Evolutionary conservation across 2,113 vertebrate species (phyloP).

Genomic region (Anguilla rostrata): DNA sequence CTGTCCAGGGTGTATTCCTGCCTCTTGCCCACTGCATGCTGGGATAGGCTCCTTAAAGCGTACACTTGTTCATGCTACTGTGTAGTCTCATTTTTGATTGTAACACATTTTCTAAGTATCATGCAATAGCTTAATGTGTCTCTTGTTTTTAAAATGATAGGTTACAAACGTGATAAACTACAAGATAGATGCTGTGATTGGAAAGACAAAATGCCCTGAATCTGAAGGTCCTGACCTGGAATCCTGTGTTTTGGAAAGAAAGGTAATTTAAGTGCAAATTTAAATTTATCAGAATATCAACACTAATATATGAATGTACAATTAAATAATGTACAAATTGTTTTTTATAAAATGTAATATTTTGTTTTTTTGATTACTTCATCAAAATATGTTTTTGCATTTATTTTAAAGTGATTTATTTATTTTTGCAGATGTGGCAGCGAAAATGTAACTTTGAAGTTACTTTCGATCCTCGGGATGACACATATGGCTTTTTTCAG

Average conservation of each 20-base stretch:
- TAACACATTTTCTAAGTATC: background rate
- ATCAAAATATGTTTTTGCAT: background rate
- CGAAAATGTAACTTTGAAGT: conserved; percentile 57
- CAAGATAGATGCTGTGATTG: conserved; percentile 38
- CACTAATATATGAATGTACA: background rate
- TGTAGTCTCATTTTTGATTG: background rate
- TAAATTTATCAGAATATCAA: background rate
- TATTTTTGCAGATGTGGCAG: conserved; percentile 43
- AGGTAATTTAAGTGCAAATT: conserved; percentile 31
- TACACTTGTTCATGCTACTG: background rate
- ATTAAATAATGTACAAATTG: background rate
- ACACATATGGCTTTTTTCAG: conserved; percentile 17
- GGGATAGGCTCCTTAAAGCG: too few species aligned
- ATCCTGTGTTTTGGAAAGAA: conserved; percentile 39
- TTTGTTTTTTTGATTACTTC: background rate
- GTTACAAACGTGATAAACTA: conserved; percentile 43
- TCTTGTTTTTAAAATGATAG: conserved; percentile 26
- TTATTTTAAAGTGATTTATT: background rate
- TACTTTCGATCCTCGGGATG: conserved; percentile 35
- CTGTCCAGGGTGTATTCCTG: too few species aligned
- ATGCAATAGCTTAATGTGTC: background rate
- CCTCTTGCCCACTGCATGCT: too few species aligned
- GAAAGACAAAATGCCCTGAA: conserved; percentile 50
- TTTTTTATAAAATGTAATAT: background rate
- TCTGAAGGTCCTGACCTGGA: conserved; percentile 28